A percentile compares a stretch with the other conserved stretches of the same genome.
Evolutionary conservation across 2,888 invertebrate species (phyloP).

Genomic region (Apamea anceps): DNA sequence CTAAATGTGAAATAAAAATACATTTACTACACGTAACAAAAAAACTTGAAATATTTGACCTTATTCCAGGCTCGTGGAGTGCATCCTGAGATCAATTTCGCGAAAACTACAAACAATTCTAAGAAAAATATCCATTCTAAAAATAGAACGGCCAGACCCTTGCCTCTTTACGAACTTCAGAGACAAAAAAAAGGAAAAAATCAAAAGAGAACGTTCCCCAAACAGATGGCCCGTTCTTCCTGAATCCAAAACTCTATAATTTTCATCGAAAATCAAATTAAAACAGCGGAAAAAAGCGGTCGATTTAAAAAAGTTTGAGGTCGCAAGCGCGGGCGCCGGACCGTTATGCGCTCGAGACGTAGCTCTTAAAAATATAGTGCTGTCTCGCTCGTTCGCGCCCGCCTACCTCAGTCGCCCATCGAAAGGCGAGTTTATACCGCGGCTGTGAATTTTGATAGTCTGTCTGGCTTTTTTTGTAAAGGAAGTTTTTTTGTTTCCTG

Average conservation of each 20-base stretch:
- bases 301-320: constrained; percentile 77
- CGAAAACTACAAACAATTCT: constrained; percentile 68
- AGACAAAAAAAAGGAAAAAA: constrained; percentile 37
- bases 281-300: constrained; percentile 77
- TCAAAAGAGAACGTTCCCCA: constrained; percentile 17
- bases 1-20: constrained; percentile 51
- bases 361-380: constrained; percentile 63
- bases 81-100: constrained; percentile 57
- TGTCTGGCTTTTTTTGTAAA: constrained; percentile 62
- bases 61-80: constrained; percentile 31
- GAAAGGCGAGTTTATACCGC: constrained; percentile 74
- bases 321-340: constrained; percentile 80
- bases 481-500: constrained; percentile 42
- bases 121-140: constrained; percentile 70
- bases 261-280: constrained; percentile 81
- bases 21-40: constrained; percentile 21
- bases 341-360: constrained; percentile 78
- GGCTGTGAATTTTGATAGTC: constrained; percentile 81
- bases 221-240: constrained; percentile 68
- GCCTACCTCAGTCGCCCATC: constrained; percentile 83
- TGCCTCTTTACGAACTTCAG: constrained; percentile 15
- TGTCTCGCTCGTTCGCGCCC: constrained; percentile 79
- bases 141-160: constrained; percentile 64
- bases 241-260: constrained; percentile 71
- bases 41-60: constrained; percentile 53